Conservation (phyloP, 2,797 vertebrate species). For the Phalanger gymnotis region DNA sequence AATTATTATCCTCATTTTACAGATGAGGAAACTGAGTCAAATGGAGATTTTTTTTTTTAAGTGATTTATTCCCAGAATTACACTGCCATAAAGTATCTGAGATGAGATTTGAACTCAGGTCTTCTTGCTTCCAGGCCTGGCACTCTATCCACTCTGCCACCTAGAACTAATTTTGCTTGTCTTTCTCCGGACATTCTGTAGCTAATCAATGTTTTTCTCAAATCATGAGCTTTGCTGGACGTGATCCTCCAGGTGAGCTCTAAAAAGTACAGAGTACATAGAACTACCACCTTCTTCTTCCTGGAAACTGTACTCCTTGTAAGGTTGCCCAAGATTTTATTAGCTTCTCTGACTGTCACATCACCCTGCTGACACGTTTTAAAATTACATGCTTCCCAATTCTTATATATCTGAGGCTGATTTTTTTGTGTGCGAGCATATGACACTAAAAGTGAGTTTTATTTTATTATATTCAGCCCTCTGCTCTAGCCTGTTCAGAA, state of each 20-base stretch:
- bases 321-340: constrained; percentile 42
- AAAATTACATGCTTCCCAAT: constrained; percentile 30
- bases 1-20: background rate
- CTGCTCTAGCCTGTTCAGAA: constrained; percentile 9
- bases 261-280: background rate
- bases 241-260: background rate
- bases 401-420: constrained; percentile 18
- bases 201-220: background rate
- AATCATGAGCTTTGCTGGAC: background rate
- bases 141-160: background rate
- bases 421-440: constrained; percentile 10
- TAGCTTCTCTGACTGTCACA: constrained; percentile 47
- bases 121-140: background rate
- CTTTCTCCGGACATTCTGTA: background rate
- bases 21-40: background rate
- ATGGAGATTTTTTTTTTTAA: background rate
- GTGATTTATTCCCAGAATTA: too few species aligned
- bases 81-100: too few species aligned
- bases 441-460: constrained; percentile 27
- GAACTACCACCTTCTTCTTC: background rate
- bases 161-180: background rate
- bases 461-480: constrained; percentile 30
- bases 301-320: constrained; percentile 34
- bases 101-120: background rate
- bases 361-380: constrained; percentile 19